A percentile compares a stretch with the other conserved stretches of the same genome.
These are phyloP conservation scores for Cataglyphis altisquamis DNA, from an alignment of 2,888 invertebrate genomes.

Conservation along the genomic window DNA sequence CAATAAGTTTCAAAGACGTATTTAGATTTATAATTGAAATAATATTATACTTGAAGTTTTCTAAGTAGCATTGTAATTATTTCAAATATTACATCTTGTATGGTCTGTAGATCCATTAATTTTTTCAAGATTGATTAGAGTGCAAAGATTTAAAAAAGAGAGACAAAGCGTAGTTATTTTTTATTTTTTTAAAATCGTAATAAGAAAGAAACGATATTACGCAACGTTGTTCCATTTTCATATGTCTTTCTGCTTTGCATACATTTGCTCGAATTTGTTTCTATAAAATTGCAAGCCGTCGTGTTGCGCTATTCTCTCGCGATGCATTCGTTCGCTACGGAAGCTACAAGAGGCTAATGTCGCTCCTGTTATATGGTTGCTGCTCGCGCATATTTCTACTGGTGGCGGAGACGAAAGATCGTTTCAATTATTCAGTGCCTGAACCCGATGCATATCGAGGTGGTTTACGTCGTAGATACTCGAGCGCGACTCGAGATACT, in stretches of 20 bases:
- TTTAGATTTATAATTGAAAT: neutral
- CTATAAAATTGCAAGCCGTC: conserved; percentile 57
- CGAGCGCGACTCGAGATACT: conserved; percentile 23
- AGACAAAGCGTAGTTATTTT: conserved; percentile 1
- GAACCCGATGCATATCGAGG: conserved; percentile 49
- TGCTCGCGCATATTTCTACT: conserved; percentile 53
- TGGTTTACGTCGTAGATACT: conserved; percentile 21
- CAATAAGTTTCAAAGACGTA: neutral
- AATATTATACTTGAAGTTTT: neutral
- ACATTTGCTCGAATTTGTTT: conserved; percentile 59
- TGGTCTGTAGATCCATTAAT: neutral
- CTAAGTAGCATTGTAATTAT: neutral
- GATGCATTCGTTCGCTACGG: conserved; percentile 36
- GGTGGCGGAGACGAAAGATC: conserved; percentile 62
- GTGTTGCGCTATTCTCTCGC: conserved; percentile 55
- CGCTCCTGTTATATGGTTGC: conserved; percentile 40
- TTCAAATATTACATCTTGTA: neutral
- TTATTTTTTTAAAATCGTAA: conserved; percentile 5
- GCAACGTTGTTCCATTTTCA: conserved; percentile 47
- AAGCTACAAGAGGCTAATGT: conserved; percentile 41
- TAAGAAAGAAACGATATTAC: conserved; percentile 37
- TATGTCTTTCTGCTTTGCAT: conserved; percentile 37
- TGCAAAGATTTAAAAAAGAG: neutral
- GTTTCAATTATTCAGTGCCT: conserved; percentile 55
- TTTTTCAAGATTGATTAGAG: neutral